A percentile compares a stretch with the other conserved stretches of the same genome.
Conservation (phyloP, 2,888 invertebrate species). For the Cheilosia vernalis region DNA sequence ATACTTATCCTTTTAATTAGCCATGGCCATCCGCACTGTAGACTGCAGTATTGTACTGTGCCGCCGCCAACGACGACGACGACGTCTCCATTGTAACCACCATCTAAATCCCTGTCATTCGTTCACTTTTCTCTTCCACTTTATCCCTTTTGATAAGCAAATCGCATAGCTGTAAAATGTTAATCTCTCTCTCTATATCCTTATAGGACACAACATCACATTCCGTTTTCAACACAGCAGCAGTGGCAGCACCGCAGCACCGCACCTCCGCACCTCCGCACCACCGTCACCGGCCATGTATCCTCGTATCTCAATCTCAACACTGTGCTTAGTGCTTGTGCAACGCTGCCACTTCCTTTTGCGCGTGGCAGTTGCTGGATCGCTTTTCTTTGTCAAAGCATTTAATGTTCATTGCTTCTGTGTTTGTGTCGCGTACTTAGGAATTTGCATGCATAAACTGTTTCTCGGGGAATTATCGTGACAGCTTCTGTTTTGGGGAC, state of each 20-base stretch:
- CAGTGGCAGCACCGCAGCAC: too few relatives aligned
- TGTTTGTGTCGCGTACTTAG: conserved; percentile 58
- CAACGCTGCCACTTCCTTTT: conserved; percentile 42
- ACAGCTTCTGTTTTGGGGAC: conserved; percentile 18
- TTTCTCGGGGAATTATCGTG: conserved; percentile 21
- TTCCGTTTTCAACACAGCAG: background rate
- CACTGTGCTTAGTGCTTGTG: conserved; percentile 1
- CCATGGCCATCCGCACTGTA: conserved; percentile 47
- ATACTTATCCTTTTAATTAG: conserved; percentile 70
- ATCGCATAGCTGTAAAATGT: conserved; percentile 63
- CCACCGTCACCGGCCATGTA: background rate
- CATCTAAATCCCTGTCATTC: conserved; percentile 60
- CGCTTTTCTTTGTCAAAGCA: conserved; percentile 44
- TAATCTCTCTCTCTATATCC: conserved; percentile 41
- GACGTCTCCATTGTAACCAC: conserved; percentile 46
- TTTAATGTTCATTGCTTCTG: conserved; percentile 59
- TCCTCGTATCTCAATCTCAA: background rate
- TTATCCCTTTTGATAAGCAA: conserved; percentile 58
- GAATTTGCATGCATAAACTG: conserved; percentile 69
- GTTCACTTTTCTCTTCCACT: conserved; percentile 40
- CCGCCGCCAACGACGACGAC: conserved; percentile 16
- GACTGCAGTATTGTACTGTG: conserved; percentile 27
- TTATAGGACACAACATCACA: conserved; percentile 40
- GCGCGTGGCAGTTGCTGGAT: conserved; percentile 1
- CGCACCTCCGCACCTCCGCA: too few relatives aligned